phyloP scores from a whole-genome alignment of 2,797 vertebrate genomes.

The Melanotaenia maccullochi region DNA sequence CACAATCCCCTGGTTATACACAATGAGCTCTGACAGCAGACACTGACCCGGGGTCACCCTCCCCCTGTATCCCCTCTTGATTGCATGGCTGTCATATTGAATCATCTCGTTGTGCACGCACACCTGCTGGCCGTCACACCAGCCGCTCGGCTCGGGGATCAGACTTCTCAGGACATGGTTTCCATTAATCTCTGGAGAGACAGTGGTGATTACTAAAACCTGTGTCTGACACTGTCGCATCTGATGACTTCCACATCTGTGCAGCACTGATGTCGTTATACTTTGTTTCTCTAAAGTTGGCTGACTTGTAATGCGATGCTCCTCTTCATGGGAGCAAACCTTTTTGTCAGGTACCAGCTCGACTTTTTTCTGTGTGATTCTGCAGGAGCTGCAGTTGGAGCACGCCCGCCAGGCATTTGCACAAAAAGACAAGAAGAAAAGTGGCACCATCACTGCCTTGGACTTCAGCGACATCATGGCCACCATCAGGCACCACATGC shows the following conservation, averaged over 20 bases:
- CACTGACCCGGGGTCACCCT: constrained; percentile 70
- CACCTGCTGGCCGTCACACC: constrained; percentile 77
- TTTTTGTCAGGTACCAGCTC: constrained; percentile 54
- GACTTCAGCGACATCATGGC: constrained; percentile 98
- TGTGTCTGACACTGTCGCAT: constrained; percentile 68
- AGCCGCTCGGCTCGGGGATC: constrained; percentile 55
- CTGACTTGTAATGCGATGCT: constrained; percentile 43
- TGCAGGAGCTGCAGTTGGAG: constrained; percentile 93
- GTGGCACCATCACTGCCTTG: constrained; percentile 91
- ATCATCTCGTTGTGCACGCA: constrained; percentile 80
- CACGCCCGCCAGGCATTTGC: constrained; percentile 97
- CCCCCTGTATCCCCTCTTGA: constrained; percentile 73
- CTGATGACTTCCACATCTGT: constrained; percentile 71
- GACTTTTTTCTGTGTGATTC: constrained; percentile 27
- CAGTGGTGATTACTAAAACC: constrained; percentile 71
- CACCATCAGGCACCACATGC: constrained; percentile 97
- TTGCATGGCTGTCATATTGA: constrained; percentile 81
- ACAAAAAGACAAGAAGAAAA: constrained; percentile 94
- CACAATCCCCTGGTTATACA: constrained; percentile 61
- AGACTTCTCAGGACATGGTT: constrained; percentile 77
- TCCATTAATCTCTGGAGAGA: constrained; percentile 77
- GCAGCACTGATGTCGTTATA: constrained; percentile 52
- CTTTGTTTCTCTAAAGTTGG: constrained; percentile 42
- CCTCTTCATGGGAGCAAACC: constrained; percentile 44
- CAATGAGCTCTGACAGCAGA: constrained; percentile 79